Conservation (phyloP, 1,140 invertebrate species). For the Lanistes nyassanus region DNA sequence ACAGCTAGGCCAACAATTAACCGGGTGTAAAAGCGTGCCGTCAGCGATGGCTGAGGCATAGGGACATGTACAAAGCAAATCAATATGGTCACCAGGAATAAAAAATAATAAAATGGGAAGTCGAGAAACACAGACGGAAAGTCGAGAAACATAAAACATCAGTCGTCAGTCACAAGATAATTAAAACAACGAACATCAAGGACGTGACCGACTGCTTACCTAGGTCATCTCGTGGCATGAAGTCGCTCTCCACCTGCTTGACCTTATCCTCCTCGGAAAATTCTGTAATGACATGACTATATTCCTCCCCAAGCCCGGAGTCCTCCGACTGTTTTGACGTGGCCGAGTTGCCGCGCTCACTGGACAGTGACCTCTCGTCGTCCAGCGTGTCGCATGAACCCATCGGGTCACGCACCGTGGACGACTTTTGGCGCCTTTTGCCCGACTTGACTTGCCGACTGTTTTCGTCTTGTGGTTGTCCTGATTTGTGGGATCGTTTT, state of each 20-base stretch:
- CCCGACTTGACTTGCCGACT: conserved; percentile 28
- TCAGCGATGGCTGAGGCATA: too few relatives aligned
- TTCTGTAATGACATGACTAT: conserved; percentile 56
- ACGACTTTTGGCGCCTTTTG: conserved; percentile 24
- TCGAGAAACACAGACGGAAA: too few relatives aligned
- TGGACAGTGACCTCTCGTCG: conserved; percentile 31
- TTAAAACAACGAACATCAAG: too few relatives aligned
- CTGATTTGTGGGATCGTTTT: too few relatives aligned
- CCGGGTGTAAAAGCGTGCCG: too few relatives aligned
- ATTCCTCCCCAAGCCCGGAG: conserved; percentile 58
- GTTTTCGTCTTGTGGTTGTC: conserved; percentile 15
- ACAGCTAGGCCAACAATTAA: too few relatives aligned
- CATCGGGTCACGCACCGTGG: conserved; percentile 29
- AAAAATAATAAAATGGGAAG: too few relatives aligned
- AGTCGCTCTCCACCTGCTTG: conserved; percentile 41
- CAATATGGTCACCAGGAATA: too few relatives aligned
- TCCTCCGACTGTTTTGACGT: conserved; percentile 54
- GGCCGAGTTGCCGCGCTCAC: conserved; percentile 51
- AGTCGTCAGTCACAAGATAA: too few relatives aligned
- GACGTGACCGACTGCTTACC: conserved; percentile 33
- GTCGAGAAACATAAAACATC: too few relatives aligned
- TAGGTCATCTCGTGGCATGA: conserved; percentile 38
- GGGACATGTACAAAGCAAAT: too few relatives aligned
- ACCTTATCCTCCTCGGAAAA: conserved; percentile 41
- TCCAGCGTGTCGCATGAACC: conserved; percentile 42